These are phyloP conservation scores for Pteronotus mesoamericanus DNA, from an alignment of 2,797 vertebrate species.

Conservation along the genomic window DNA sequence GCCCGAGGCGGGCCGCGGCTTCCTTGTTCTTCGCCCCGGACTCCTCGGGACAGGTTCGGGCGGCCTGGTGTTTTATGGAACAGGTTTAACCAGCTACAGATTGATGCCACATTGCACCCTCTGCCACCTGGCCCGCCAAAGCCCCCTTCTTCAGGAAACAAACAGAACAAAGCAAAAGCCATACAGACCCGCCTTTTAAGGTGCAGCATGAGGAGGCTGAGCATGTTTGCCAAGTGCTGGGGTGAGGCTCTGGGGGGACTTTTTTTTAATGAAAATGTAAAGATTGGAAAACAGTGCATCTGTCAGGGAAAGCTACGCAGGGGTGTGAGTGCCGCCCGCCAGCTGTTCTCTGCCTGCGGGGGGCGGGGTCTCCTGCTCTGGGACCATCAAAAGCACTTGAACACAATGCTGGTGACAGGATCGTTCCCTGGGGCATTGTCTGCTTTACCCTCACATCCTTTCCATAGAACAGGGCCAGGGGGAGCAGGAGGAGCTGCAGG, in stretches of 20 bases:
- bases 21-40: not conserved
- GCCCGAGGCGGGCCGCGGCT: rapidly evolving
- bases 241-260: not conserved
- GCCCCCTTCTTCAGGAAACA: not conserved
- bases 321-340: no score
- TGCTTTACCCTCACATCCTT: not conserved
- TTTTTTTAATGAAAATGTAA: not conserved
- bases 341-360: no score
- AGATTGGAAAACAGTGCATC: not conserved
- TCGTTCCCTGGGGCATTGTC: no score
- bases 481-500: no score
- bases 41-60: not conserved
- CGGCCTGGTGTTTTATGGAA: not conserved
- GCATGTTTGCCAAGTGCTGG: not conserved
- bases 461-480: not conserved
- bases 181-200: not conserved
- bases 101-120: not conserved
- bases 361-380: no score
- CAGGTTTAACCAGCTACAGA: not conserved
- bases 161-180: not conserved
- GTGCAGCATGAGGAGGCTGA: rapidly evolving
- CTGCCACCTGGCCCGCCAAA: rapidly evolving
- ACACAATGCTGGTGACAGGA: rapidly evolving
- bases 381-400: rapidly evolving
- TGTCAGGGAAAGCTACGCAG: not conserved